These are phyloP conservation scores for Poecilia picta DNA, from an alignment of 2,797 vertebrate genomes.

Conservation along the genomic window DNA sequence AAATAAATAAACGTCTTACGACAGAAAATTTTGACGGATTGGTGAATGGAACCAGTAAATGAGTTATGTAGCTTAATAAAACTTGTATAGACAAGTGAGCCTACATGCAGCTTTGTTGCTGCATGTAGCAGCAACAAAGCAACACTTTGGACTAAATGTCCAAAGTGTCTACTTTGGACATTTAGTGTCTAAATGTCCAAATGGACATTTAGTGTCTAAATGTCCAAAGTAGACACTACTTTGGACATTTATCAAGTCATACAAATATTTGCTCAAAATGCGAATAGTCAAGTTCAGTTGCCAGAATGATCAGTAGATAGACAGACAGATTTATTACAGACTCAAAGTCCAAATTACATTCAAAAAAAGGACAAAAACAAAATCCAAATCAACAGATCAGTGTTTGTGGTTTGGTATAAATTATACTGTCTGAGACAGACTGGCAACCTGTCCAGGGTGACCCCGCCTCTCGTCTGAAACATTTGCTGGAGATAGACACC, in stretches of 20 bases:
- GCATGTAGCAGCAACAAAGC: too few species aligned
- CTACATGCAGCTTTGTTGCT: background rate
- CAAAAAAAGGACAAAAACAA: too few species aligned
- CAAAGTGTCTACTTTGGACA: too few species aligned
- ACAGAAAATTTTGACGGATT: conserved; percentile 14
- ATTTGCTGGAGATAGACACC: too few species aligned
- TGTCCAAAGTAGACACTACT: background rate
- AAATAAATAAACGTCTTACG: conserved; percentile 33
- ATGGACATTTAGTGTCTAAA: too few species aligned
- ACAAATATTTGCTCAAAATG: background rate
- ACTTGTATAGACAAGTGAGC: background rate
- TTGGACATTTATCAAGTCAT: background rate
- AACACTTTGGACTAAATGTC: too few species aligned
- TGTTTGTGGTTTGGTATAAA: background rate
- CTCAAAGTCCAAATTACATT: too few species aligned
- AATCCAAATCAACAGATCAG: background rate
- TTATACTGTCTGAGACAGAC: too few species aligned
- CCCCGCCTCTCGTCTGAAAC: too few species aligned
- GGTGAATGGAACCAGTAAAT: conserved; percentile 27
- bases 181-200: too few species aligned
- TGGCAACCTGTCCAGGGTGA: too few species aligned
- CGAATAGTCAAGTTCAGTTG: background rate
- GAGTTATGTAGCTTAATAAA: conserved; percentile 9
- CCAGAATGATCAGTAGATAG: background rate
- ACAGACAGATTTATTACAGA: too few species aligned